Conservation (phyloP, 2,797 vertebrate genomes). For the Toxotes lorentzi region DNA sequence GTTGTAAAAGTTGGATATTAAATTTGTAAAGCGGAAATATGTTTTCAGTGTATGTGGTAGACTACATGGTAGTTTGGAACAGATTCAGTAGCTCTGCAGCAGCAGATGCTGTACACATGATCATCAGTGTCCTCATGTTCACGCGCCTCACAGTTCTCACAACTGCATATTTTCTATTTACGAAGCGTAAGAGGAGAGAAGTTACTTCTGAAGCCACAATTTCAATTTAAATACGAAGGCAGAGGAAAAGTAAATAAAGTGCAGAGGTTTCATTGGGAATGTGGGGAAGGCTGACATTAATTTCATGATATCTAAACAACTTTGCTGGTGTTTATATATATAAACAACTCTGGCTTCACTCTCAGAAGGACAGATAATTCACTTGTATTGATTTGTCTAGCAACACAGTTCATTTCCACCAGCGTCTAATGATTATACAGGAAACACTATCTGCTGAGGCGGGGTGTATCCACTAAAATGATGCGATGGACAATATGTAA, state of each 20-base stretch:
- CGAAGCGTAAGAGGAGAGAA: not conserved
- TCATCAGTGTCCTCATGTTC: not conserved
- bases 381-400: constrained; percentile 10
- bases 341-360: not conserved
- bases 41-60: not conserved
- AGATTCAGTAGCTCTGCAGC: not conserved
- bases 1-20: not conserved
- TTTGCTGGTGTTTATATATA: not conserved
- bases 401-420: not conserved
- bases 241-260: constrained; percentile 11
- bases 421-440: not conserved
- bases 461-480: not conserved
- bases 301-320: constrained; percentile 14
- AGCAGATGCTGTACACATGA: not conserved
- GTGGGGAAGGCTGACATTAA: not conserved
- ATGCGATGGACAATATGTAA: not conserved
- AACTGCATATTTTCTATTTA: constrained; percentile 7
- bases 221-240: not conserved
- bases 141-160: constrained; percentile 7
- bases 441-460: not conserved
- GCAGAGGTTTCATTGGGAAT: constrained; percentile 1
- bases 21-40: not conserved
- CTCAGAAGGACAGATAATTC: not conserved
- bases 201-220: constrained; percentile 7
- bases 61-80: not conserved